Base-by-base conservation (phyloP, 2,888 invertebrate species). In the Heterodera filipjevi region DNA sequence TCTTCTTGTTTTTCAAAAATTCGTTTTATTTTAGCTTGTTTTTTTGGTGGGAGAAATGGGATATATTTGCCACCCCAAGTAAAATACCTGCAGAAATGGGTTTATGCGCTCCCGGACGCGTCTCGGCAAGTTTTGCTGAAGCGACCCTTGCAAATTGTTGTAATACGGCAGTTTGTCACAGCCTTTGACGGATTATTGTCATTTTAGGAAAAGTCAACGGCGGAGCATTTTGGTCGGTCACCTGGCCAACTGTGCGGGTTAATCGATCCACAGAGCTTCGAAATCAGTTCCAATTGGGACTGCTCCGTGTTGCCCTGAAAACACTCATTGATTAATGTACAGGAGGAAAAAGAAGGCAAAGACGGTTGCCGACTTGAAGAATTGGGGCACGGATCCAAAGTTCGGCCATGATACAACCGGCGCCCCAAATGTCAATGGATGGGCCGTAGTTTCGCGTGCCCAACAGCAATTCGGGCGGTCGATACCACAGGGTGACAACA, bases 401-500 rank as follows among this genome's bases (percentile, higher is more conserved):
- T 91, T 99, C 99, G 0, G 98, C 98, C 98, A 99, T 98, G 82
- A 99, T 99, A 89, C 99, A 99, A 0, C 99, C 99, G 0, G 96
- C 97, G 0, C 92, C 92, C 92, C 92, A 92, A 91, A 98, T 92
- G 91, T 99, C 99, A 22, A 99, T 96, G 0, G 96, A 94, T 0
- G 97, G 95, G 0, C 96, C 96, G 89, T 99, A 99, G 90, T 96
- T 95, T 22, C 98, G 92, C 32, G 84, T 80, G 49, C 87, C 88
- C 14, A 88, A 81, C n/a, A 88, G 78, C 10, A 88, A 78, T 77
- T 88, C 88, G 0, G 91, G 91, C 6, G 91, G 91, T 59, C 94
- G 90, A 89, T 99, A 99, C 98, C 98, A 96, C 78, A 99, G 90
- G 0, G 98, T 97, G 0, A 98, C 96, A 0, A 99, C 98, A 82